Base-by-base conservation (phyloP, 2,797 vertebrate species). In the Hippoglossus hippoglossus region DNA sequence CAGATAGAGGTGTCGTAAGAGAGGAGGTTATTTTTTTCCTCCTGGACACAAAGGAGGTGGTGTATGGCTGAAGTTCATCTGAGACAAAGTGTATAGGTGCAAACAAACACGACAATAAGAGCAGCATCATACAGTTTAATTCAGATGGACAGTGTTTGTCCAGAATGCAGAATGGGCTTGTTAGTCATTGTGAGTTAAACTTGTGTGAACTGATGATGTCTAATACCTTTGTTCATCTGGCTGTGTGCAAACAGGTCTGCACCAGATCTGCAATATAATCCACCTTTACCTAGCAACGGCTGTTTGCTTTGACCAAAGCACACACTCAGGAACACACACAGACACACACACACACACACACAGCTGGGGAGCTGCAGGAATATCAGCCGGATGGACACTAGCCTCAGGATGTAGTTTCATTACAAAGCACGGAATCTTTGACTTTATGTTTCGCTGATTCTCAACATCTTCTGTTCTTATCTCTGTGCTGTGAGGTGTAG, bases 231-330 rank as follows among this genome's bases (percentile, higher is more conserved):
- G 65, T 51, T 86, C 85, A 77, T 82, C 81, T 83, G 86, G 63
- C 57, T 44, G 1, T 89, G 79, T 89, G 87, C 82, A 94, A 95
- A 94, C 91, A 93, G 69, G 52, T 83, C 44, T 67, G 82, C 73
- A 57, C 71, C 65, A 64, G 71, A 83, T 78, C 74, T 61, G 81
- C 77, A 53, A 47, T 70, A 76, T 86, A 88, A 86, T 91, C 81
- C 78, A 80, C 66, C 18, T 78, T 89, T 92, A 90, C 94, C 90
- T 93, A 92, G 92, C 93, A 95, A 94, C 94, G 79, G 51, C 54
- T 94, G 89, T 94, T 93, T 94, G 85, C 91, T 84, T 73, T 89
- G 66, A 75, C 50, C 26, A 31, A 57, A 25, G 68, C 39, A 50
- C 59, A 55, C 71, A 75, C 54, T 75, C 52, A 56, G 24, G 44